Evolutionary conservation across 2,888 invertebrate species (phyloP).

Genomic region (Caenorhabditis macrosperma): DNA sequence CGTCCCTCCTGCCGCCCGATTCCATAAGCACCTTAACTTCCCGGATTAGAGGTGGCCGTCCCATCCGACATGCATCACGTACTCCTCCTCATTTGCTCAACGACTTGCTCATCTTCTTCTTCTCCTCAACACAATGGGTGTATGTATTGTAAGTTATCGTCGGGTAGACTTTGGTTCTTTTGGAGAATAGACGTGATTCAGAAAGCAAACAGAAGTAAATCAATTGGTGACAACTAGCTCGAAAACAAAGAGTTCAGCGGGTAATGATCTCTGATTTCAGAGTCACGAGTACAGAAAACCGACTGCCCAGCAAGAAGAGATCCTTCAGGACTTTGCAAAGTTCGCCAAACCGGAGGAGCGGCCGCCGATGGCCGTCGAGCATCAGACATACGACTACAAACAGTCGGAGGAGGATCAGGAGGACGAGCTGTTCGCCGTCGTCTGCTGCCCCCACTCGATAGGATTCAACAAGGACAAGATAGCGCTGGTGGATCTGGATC

Average conservation of each 20-base stretch:
- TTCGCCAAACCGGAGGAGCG: constrained; percentile 52
- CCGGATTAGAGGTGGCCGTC: constrained; percentile 37
- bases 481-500: constrained; percentile 60
- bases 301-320: constrained; percentile 35
- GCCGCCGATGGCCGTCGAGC: constrained; percentile 60
- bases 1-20: not conserved
- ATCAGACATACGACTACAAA: constrained; percentile 57
- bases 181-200: too few species aligned
- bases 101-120: not conserved
- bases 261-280: constrained; percentile 22
- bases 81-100: constrained; percentile 1
- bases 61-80: constrained; percentile 17
- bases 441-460: constrained; percentile 59
- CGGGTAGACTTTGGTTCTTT: too few species aligned
- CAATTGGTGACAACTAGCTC: not conserved
- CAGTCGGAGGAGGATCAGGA: constrained; percentile 48
- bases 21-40: constrained; percentile 46
- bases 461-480: constrained; percentile 57
- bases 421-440: constrained; percentile 43
- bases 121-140: constrained; percentile 24
- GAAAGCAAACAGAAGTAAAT: too few species aligned
- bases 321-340: constrained; percentile 38
- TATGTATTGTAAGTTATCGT: constrained; percentile 50
- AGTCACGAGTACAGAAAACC: constrained; percentile 55
- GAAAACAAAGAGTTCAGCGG: not conserved